A percentile compares a stretch with the other conserved stretches of the same genome.
Conservation (phyloP, 2,888 invertebrate species). For the Gnatocerus cornutus region DNA sequence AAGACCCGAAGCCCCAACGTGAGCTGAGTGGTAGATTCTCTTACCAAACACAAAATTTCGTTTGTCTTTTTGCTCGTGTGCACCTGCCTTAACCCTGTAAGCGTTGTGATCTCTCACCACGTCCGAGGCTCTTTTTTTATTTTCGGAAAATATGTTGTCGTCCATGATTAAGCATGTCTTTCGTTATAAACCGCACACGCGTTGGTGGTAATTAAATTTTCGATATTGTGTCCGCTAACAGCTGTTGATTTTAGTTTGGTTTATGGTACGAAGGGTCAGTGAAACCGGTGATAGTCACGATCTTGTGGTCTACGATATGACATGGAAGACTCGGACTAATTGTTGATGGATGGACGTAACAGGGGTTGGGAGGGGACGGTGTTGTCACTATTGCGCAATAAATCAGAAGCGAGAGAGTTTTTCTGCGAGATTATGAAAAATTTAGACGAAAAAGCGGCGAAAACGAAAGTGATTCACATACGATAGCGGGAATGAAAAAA, state of each 20-base stretch:
- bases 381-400: slow-evolving; percentile 32
- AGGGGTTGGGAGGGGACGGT: slow-evolving; percentile 15
- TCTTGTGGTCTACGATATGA: slow-evolving; percentile 32
- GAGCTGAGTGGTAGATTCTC: too few species aligned
- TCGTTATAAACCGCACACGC: slow-evolving; percentile 32
- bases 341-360: slow-evolving; percentile 36
- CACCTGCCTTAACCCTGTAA: neutral
- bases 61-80: too few species aligned
- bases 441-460: slow-evolving; percentile 1
- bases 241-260: slow-evolving; percentile 18
- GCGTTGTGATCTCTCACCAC: neutral
- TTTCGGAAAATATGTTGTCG: slow-evolving; percentile 6
- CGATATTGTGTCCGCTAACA: slow-evolving; percentile 19
- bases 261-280: slow-evolving; percentile 23
- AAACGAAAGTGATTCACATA: neutral
- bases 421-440: slow-evolving; percentile 17
- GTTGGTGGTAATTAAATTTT: slow-evolving; percentile 32
- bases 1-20: too few species aligned
- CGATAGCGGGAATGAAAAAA: neutral
- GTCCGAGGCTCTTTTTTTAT: neutral
- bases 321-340: slow-evolving; percentile 27
- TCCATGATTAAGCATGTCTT: slow-evolving; percentile 16
- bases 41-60: too few species aligned
- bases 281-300: slow-evolving; percentile 33
- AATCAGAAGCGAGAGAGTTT: slow-evolving; percentile 17